Base-by-base conservation (phyloP, 2,888 invertebrate genomes). In the Crematogaster levior region DNA sequence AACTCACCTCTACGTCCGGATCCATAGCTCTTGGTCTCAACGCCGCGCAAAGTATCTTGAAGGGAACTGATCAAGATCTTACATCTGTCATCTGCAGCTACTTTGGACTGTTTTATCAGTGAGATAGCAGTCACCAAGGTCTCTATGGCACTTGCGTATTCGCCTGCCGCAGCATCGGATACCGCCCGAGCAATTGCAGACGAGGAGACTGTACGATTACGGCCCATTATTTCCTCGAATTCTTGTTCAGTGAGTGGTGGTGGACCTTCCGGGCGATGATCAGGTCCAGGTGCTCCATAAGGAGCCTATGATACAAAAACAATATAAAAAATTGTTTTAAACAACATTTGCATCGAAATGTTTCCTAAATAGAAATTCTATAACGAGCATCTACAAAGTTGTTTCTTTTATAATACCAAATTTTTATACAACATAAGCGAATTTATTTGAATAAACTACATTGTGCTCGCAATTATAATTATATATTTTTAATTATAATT, bases 101-200 rank as follows among this genome's bases (percentile, higher is more conserved):
- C 97, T 95, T 98, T 98, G 80, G 99, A 99, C 95, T 99, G 99
- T 94, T 99, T 99, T 90, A 99, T 99, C 81, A 99, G 96, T 10
- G 99, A 99, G 92, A 99, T 99, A 9, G 99, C 99, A 0, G 99
- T 99, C 83, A 99, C 99, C 86, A 99, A 96, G 3, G 99, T 99
- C 95, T 99, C 99, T 86, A 99, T 99, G 70, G 99, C 99, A 94
- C 98, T 98, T 1, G 98, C 98, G 95, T 98, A 99, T 95, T 99
- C 99, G 12, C 99, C 99, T 81, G 98, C 98, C 60, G 99, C 98
- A 3, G 99, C 99, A 95, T 99, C 99, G 70, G 98, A 98, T 53
- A 99, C 99, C 15, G 99, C 99, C 84, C 99, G 95, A 18, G 98
- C 98, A 89, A 99, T 99, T 24, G 99, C 99, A 74, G 98, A 98